Percentiles rank a stretch among this genome's conserved stretches.
phyloP scores from a whole-genome alignment of 2,113 vertebrate species.

The Tachuris rubrigastra region DNA sequence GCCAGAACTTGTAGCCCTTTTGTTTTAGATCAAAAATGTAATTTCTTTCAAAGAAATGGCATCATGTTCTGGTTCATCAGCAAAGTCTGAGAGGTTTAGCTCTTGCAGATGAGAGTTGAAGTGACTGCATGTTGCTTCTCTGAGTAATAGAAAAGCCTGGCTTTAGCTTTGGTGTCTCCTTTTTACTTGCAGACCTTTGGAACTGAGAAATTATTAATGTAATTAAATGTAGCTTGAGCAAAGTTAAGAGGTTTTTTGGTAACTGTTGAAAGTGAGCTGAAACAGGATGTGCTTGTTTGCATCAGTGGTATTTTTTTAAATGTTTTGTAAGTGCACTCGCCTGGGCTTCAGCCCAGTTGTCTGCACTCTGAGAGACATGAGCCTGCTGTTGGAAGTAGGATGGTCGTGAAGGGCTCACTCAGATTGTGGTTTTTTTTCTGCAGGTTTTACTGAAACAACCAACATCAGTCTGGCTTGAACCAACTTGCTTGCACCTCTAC shows the following conservation, averaged over 20 bases:
- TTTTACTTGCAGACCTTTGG: neutral
- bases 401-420: neutral
- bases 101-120: neutral
- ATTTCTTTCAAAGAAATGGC: neutral
- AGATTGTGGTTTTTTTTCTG: neutral
- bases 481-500: neutral
- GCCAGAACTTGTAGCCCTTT: neutral
- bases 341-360: neutral
- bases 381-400: neutral
- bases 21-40: neutral
- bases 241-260: neutral
- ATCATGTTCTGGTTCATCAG: neutral
- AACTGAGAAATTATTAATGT: neutral
- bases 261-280: neutral
- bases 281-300: conserved; percentile 21
- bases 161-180: neutral
- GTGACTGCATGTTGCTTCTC: neutral
- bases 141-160: neutral
- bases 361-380: accelerated
- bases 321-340: neutral
- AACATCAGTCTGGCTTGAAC: neutral
- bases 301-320: neutral
- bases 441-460: neutral
- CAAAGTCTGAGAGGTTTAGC: neutral
- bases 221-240: neutral